Conservation (phyloP, 2,797 vertebrate species). For the Mus caroli region DNA sequence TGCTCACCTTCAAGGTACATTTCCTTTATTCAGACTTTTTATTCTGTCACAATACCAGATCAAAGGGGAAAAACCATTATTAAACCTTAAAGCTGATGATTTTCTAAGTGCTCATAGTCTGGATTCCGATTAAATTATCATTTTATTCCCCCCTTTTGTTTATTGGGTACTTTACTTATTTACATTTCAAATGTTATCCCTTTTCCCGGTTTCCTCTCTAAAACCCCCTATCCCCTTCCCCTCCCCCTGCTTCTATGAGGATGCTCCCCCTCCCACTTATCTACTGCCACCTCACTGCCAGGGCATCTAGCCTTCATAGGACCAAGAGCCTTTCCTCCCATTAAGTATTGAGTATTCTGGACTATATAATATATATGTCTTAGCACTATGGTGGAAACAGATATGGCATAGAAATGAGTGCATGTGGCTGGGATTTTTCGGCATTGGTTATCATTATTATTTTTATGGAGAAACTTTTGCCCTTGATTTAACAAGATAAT, state of each 20-base stretch:
- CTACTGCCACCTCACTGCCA: too few relatives aligned
- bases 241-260: too few relatives aligned
- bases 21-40: background rate
- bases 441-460: background rate
- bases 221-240: too few relatives aligned
- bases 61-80: background rate
- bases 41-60: background rate
- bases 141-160: background rate
- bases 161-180: too few relatives aligned
- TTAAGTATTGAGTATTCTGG: background rate
- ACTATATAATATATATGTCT: background rate
- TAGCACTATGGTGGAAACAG: background rate
- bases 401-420: background rate
- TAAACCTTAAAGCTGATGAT: background rate
- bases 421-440: background rate
- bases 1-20: background rate
- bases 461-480: background rate
- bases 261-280: too few relatives aligned
- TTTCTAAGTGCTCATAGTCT: background rate
- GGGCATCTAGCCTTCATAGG: too few relatives aligned
- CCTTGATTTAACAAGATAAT: background rate
- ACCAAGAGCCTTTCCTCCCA: too few relatives aligned
- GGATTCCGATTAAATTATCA: background rate
- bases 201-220: too few relatives aligned
- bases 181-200: too few relatives aligned